Conservation (phyloP, 2,888 invertebrate species). For the Margaritifera margaritifera region DNA sequence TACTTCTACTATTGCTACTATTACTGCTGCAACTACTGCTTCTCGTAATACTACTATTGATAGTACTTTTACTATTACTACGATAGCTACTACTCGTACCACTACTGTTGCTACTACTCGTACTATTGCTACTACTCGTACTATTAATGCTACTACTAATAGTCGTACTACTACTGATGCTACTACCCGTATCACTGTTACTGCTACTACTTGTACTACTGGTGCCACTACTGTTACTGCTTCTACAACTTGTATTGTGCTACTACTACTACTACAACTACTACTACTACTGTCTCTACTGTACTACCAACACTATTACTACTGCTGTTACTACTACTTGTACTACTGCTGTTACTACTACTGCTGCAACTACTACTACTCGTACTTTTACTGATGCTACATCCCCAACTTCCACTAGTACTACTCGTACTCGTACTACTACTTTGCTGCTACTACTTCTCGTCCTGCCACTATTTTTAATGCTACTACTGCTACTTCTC, state of each 20-base stretch:
- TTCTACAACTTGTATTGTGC: constrained; percentile 26
- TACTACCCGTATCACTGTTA: constrained; percentile 16
- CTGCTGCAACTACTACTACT: no score
- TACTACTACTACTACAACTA: no score
- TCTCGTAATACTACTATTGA: constrained; percentile 9
- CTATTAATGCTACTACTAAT: constrained; percentile 14
- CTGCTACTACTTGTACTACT: constrained; percentile 22
- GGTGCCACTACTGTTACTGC: constrained; percentile 22
- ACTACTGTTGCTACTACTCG: constrained; percentile 12
- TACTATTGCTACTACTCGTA: constrained; percentile 4
- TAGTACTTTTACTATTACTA: constrained; percentile 15
- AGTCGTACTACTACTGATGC: constrained; percentile 4
- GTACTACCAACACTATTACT: no score
- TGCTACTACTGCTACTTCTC: no score
- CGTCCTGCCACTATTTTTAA: no score
- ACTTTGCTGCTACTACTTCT: no score
- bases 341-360: no score
- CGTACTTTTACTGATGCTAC: no score
- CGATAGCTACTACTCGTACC: constrained; percentile 13
- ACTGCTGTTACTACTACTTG: no score
- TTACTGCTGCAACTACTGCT: constrained; percentile 14
- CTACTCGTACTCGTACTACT: no score
- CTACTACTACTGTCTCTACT: no score
- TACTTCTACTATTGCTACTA: constrained; percentile 13
- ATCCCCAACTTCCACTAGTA: no score